These are phyloP conservation scores for Hypercompe scribonia DNA, from an alignment of 2,888 invertebrate species.

Conservation along the genomic window DNA sequence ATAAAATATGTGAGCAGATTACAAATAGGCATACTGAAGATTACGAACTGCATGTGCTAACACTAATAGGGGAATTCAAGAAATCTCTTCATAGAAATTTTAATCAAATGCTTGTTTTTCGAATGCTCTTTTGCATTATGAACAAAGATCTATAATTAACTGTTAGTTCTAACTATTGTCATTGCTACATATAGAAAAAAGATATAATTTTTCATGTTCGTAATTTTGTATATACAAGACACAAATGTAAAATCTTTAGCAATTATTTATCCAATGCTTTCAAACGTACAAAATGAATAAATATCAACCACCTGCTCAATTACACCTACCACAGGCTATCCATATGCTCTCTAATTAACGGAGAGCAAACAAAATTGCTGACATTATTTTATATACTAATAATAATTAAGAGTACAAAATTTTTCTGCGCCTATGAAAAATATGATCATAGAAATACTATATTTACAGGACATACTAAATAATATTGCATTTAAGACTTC, in stretches of 20 bases:
- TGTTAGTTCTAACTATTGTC: not conserved
- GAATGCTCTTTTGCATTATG: not conserved
- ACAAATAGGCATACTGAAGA: too few species aligned
- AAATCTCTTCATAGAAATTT: not conserved
- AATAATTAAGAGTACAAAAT: not conserved
- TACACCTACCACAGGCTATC: not conserved
- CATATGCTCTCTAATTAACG: not conserved
- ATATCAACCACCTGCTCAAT: not conserved
- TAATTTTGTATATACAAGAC: not conserved
- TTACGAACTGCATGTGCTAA: not conserved
- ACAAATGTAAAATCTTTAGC: not conserved
- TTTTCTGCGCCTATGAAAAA: not conserved
- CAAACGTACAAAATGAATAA: not conserved
- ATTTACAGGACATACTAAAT: not conserved
- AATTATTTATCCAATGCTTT: not conserved
- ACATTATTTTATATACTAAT: not conserved
- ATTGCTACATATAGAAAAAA: not conserved
- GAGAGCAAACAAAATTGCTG: not conserved
- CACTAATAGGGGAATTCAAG: not conserved
- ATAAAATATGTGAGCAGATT: not conserved
- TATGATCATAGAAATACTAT: not conserved
- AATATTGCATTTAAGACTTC: not conserved
- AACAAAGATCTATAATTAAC: not conserved
- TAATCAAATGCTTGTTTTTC: not conserved
- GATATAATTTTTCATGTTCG: not conserved